Base-by-base conservation (phyloP, 2,113 vertebrate genomes). In the Dipodomys merriami region DNA sequence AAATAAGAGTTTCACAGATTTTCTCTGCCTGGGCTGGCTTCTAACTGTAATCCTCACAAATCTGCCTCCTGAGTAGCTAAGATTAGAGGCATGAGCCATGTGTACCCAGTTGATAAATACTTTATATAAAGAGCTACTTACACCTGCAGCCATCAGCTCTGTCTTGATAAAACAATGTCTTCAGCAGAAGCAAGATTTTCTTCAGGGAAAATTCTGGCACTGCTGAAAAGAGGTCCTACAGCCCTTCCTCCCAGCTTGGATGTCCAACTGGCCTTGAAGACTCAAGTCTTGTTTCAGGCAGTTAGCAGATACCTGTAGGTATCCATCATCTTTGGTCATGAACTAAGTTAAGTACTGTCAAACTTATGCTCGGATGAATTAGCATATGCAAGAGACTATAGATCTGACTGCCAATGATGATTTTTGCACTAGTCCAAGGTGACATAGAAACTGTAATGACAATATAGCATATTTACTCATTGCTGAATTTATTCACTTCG, bases 291-390 rank as follows among this genome's bases (percentile, higher is more conserved):
- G 39, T 35, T 84, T 81, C 3, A 82, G 69, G 87, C 64, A 84
- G n/a, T 57, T 1, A 65, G 25, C 39, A 88, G 0, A 2, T 33
- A 73, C 64, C 64, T 88, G 81, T 35, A 53, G 81, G 10, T 53
- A 69, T 78, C 93, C 25, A 91, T 76, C 1, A 12, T 12, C 44
- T 91, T 90, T 86, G 44, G 27, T 86, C 67, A 94, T 86, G 71
- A 93, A 72, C 60, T 88, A 77, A 88, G n/a, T 95, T 86, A 77
- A 88, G 29, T 95, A 29, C 60, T 91, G 49, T 83, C 39, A 94
- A 65, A 83, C 83, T 78, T 76, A 25, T 7, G 7, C 77, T 79
- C 88, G 46, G 65, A 64, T 9, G 25, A 84, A 85, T 84, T 83
- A 89, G 35, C 44, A 91, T 33, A 23, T 71, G 13, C 12, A 71